These are phyloP conservation scores for Caenorhabditis sinica DNA, from an alignment of 2,888 invertebrate species.

Conservation along the genomic window DNA sequence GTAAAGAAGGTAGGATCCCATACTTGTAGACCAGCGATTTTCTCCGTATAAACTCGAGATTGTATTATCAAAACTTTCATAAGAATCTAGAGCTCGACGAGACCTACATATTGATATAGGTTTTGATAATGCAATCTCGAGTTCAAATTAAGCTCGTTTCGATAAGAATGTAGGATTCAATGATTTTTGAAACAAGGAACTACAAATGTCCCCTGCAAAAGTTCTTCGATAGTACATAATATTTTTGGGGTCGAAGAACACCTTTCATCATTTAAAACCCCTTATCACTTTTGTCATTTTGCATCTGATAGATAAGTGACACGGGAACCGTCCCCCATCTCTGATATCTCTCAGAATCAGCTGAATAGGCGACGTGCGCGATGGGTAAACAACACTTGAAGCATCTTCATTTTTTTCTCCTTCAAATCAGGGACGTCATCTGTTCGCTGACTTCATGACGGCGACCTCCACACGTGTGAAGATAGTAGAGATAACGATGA, in stretches of 20 bases:
- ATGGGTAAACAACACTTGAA: slow-evolving; percentile 20
- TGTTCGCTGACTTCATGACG: slow-evolving; percentile 57
- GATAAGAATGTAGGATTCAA: too few relatives aligned
- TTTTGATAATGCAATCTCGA: too few relatives aligned
- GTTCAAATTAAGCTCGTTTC: too few relatives aligned
- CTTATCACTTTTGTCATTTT: not conserved
- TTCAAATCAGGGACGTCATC: slow-evolving; percentile 10
- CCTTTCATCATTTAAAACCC: not conserved
- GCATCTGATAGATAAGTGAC: slow-evolving; percentile 6
- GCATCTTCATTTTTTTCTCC: slow-evolving; percentile 3
- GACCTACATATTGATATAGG: too few relatives aligned
- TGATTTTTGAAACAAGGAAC: not conserved
- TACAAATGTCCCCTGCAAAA: slow-evolving; percentile 11
- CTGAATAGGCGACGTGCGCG: slow-evolving; percentile 9
- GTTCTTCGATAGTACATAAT: not conserved
- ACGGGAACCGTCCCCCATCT: slow-evolving; percentile 8
- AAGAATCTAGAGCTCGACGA: too few relatives aligned
- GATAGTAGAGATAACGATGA: slow-evolving; percentile 33
- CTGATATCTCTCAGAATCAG: slow-evolving; percentile 25
- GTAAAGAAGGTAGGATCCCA: slow-evolving; percentile 61
- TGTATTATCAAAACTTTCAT: too few relatives aligned
- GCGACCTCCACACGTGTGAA: slow-evolving; percentile 11
- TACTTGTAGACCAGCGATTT: too few relatives aligned
- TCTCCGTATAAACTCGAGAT: too few relatives aligned
- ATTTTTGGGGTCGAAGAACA: slow-evolving; percentile 28